Conservation (phyloP, 1,140 invertebrate genomes). For the Listronotus bonariensis region DNA sequence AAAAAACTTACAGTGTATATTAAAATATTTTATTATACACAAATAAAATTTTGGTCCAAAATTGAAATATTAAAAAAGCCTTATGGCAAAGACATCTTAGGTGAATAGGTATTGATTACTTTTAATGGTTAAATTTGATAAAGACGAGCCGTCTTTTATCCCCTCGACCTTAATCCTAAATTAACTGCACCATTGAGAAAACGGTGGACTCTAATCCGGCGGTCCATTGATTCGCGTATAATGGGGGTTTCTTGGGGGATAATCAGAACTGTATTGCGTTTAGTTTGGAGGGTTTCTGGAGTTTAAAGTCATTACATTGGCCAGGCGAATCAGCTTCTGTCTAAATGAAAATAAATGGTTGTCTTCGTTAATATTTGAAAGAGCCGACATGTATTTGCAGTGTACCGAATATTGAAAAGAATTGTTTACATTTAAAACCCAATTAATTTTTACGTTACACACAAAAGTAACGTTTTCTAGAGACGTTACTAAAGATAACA, state of each 20-base stretch:
- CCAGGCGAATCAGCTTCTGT: constrained; percentile 15
- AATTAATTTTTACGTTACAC: too few relatives aligned
- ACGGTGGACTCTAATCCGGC: constrained; percentile 46
- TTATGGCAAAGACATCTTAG: too few relatives aligned
- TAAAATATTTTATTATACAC: too few relatives aligned
- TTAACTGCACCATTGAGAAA: constrained; percentile 36
- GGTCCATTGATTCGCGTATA: constrained; percentile 53
- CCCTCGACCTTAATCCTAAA: constrained; percentile 26
- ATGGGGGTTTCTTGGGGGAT: constrained; percentile 52
- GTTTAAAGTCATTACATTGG: constrained; percentile 49
- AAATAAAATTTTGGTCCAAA: too few relatives aligned
- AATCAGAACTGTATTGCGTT: constrained; percentile 54
- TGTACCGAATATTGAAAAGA: too few relatives aligned
- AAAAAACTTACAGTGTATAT: too few relatives aligned
- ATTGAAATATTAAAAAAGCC: too few relatives aligned
- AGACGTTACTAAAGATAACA: too few relatives aligned
- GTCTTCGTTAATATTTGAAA: constrained; percentile 11
- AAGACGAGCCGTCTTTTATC: constrained; percentile 20
- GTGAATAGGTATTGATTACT: background rate
- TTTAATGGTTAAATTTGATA: constrained; percentile 15
- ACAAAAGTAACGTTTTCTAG: too few relatives aligned
- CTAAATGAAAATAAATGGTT: constrained; percentile 22
- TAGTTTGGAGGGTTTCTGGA: constrained; percentile 51
- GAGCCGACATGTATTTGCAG: too few relatives aligned
- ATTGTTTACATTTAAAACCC: too few relatives aligned